Evolutionary conservation across 2,113 vertebrate species (phyloP).

Genomic region (Notechis scutatus): DNA sequence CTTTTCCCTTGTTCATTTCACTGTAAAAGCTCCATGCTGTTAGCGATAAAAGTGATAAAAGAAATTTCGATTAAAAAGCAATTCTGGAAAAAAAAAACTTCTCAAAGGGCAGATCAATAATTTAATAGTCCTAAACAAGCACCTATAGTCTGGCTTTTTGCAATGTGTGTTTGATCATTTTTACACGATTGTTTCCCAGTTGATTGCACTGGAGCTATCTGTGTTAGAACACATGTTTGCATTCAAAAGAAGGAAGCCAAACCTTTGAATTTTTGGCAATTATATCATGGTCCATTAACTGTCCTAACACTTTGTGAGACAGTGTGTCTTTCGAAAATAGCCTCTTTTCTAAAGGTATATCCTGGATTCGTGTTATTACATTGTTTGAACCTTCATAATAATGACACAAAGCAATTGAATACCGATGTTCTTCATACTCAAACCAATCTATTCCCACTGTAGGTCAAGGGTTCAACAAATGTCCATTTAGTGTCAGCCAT

Average conservation of each 20-base stretch:
- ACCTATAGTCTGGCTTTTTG: background rate
- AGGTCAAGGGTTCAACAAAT: background rate
- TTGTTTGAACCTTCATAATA: background rate
- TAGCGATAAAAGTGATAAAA: background rate
- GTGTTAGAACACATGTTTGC: background rate
- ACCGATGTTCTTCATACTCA: background rate
- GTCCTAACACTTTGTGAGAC: background rate
- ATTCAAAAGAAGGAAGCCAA: background rate
- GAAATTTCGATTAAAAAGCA: background rate
- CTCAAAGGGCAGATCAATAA: background rate
- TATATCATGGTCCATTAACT: background rate
- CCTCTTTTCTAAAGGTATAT: background rate
- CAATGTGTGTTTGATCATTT: background rate
- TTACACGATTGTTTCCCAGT: background rate
- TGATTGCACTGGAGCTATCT: background rate
- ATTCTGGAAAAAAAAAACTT: background rate
- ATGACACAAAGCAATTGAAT: background rate
- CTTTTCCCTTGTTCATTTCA: background rate
- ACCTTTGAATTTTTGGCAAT: background rate
- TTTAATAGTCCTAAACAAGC: background rate
- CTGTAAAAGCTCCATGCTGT: background rate
- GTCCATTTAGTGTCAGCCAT: background rate
- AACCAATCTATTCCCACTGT: background rate
- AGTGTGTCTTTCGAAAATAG: background rate
- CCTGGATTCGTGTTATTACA: background rate